These are phyloP conservation scores for Riptortus pedestris DNA, from an alignment of 1,140 invertebrate genomes.

Conservation along the genomic window DNA sequence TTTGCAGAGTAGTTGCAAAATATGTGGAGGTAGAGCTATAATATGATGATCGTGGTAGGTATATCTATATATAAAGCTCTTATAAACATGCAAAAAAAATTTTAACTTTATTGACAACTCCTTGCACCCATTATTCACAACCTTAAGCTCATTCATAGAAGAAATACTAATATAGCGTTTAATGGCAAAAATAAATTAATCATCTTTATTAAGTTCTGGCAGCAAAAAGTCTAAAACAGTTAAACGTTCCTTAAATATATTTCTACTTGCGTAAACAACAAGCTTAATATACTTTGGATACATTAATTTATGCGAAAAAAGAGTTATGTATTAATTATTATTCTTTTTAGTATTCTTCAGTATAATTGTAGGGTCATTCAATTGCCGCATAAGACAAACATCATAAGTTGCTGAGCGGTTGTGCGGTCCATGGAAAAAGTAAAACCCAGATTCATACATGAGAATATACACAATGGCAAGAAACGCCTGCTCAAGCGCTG, in stretches of 20 bases:
- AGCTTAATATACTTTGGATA: too few relatives aligned
- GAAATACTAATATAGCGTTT: background rate
- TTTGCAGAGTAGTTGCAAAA: background rate
- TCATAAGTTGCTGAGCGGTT: constrained; percentile 2
- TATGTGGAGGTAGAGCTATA: background rate
- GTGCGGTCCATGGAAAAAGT: background rate
- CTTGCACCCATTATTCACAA: background rate
- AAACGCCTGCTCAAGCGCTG: background rate
- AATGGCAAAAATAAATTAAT: background rate
- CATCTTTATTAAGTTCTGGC: background rate
- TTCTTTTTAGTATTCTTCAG: background rate
- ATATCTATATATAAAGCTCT: background rate
- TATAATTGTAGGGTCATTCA: background rate
- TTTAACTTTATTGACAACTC: background rate
- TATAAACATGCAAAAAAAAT: background rate
- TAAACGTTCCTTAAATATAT: too few relatives aligned
- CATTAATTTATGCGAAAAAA: background rate
- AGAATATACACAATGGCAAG: constrained; percentile 3
- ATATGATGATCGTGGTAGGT: background rate
- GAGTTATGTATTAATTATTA: background rate
- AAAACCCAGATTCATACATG: constrained; percentile 20
- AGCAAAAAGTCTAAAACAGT: background rate
- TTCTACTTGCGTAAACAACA: too few relatives aligned
- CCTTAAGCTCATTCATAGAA: background rate
- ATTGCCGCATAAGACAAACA: constrained; percentile 3